phyloP scores from a whole-genome alignment of 1,140 invertebrate genomes.

The Pseudomyrmex pallidus region DNA sequence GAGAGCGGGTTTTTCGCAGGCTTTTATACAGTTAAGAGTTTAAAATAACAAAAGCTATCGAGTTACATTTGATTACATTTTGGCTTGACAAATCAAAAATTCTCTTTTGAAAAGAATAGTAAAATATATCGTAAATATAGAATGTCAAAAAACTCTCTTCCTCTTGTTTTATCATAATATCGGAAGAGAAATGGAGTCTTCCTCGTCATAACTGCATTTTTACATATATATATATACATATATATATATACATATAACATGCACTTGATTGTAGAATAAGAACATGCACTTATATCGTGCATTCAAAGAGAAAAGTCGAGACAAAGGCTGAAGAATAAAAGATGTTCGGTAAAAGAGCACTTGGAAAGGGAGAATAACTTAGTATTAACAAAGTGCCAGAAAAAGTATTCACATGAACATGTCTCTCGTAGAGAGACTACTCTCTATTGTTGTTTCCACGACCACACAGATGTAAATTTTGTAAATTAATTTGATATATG shows the following conservation, averaged over 20 bases:
- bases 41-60: background rate
- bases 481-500: no score
- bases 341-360: background rate
- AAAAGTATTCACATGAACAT: background rate
- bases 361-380: background rate
- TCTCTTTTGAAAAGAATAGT: background rate
- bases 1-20: background rate
- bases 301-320: background rate
- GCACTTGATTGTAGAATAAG: constrained; percentile 29
- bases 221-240: no score
- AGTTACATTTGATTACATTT: background rate
- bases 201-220: constrained; percentile 33
- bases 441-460: background rate
- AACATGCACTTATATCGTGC: constrained; percentile 35
- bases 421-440: background rate
- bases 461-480: background rate
- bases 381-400: background rate
- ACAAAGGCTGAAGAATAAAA: background rate
- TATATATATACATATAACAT: background rate
- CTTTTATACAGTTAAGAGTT: background rate
- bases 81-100: no score
- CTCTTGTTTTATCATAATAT: background rate
- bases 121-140: no score
- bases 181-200: background rate
- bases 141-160: no score